A percentile compares a stretch with the other conserved stretches of the same genome.
phyloP scores from a whole-genome alignment of 2,113 vertebrate genomes.

The Hydrolagus affinis region DNA sequence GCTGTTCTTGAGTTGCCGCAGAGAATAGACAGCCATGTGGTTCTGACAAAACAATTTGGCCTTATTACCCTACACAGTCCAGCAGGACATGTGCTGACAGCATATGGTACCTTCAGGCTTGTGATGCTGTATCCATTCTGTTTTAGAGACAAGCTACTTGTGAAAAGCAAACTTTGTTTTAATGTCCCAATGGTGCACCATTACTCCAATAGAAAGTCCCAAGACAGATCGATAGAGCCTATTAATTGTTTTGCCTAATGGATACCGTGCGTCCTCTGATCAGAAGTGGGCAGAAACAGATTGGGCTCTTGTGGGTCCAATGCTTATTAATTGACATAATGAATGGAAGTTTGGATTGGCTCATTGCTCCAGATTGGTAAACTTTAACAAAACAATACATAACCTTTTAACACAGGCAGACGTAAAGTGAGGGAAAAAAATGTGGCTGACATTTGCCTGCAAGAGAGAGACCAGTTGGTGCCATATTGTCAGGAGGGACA shows the following conservation, averaged over 20 bases:
- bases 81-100: conserved; percentile 47
- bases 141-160: conserved; percentile 55
- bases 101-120: conserved; percentile 55
- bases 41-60: conserved; percentile 52
- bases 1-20: conserved; percentile 51
- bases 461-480: conserved; percentile 46
- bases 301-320: conserved; percentile 67
- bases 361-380: conserved; percentile 53
- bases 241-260: conserved; percentile 59
- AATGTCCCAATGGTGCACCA: conserved; percentile 47
- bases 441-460: conserved; percentile 40
- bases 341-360: conserved; percentile 58
- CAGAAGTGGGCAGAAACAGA: conserved; percentile 55
- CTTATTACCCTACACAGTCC: conserved; percentile 46
- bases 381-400: conserved; percentile 55
- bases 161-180: conserved; percentile 49
- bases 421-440: conserved; percentile 39
- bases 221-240: conserved; percentile 47
- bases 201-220: conserved; percentile 56
- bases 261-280: conserved; percentile 41
- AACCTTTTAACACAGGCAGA: conserved; percentile 33
- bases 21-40: conserved; percentile 60
- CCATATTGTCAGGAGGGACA: conserved; percentile 42
- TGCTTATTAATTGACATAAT: conserved; percentile 74
- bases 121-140: conserved; percentile 41